Evolutionary conservation across 2,797 vertebrate species (phyloP).

Genomic region (Margarornis squamiger): DNA sequence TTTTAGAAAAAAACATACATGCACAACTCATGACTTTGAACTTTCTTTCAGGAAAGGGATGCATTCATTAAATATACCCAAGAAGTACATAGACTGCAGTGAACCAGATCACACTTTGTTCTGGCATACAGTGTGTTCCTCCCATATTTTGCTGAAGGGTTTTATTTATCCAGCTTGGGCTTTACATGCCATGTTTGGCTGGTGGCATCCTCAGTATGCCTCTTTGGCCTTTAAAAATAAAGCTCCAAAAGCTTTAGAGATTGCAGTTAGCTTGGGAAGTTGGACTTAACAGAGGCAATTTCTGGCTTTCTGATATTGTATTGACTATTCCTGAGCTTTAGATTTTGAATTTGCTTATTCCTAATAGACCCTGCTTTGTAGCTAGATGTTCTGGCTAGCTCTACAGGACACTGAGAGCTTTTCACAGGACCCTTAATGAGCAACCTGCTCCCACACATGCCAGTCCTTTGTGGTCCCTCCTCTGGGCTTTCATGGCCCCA

Average conservation of each 20-base stretch:
- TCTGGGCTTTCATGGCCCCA: accelerated
- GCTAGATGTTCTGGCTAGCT: neutral
- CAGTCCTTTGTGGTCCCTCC: neutral
- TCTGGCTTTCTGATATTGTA: neutral
- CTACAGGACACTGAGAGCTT: neutral
- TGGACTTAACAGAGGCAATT: neutral
- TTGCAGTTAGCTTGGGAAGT: neutral
- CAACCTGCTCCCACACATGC: accelerated
- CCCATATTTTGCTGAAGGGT: neutral
- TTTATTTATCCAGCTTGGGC: neutral
- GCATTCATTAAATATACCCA: neutral
- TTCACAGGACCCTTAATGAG: neutral
- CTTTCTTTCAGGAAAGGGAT: neutral
- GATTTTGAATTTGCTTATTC: neutral
- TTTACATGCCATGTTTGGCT: neutral
- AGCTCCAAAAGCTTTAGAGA: neutral
- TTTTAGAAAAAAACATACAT: neutral
- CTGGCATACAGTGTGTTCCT: neutral
- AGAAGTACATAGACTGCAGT: neutral
- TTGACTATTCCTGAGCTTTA: neutral
- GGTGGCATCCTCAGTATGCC: neutral
- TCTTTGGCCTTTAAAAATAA: neutral
- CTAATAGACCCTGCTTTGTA: neutral
- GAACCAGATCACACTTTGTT: neutral
- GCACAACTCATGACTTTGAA: neutral